Percentiles rank a stretch among this genome's conserved stretches.
These are phyloP conservation scores for Sapajus apella DNA, from an alignment of 2,113 vertebrate genomes.

Conservation along the genomic window DNA sequence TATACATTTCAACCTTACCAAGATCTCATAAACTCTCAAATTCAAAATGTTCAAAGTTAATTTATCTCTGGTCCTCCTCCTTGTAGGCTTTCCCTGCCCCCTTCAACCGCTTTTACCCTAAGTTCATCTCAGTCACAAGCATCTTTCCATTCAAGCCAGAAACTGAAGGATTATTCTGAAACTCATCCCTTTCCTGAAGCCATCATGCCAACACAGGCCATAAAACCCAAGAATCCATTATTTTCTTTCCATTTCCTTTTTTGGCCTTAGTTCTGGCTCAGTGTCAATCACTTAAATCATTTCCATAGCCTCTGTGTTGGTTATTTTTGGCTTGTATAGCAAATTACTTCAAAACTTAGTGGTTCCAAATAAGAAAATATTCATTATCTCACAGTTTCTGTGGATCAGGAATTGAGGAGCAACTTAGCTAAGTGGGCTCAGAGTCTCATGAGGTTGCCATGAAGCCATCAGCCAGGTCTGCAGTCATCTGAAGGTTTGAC, in stretches of 20 bases:
- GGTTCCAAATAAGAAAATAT: not conserved
- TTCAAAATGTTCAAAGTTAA: not conserved
- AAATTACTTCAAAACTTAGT: not conserved
- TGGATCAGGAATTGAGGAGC: not conserved
- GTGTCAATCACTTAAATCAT: not conserved
- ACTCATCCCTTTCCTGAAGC: not conserved
- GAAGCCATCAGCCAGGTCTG: not conserved
- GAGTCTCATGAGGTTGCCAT: not conserved
- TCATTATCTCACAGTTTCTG: not conserved
- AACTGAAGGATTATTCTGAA: not conserved
- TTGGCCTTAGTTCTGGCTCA: not conserved
- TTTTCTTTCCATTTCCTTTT: not conserved
- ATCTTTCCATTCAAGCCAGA: not conserved
- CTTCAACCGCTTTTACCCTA: not conserved
- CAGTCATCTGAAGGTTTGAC: not conserved
- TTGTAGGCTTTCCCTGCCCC: not conserved
- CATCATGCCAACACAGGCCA: not conserved
- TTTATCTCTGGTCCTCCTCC: not conserved
- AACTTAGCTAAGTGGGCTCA: not conserved
- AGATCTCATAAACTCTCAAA: not conserved
- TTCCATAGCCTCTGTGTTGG: not conserved
- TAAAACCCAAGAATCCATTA: not conserved
- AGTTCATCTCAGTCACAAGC: not conserved
- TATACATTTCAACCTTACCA: not conserved
- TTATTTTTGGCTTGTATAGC: constrained; percentile 4